phyloP scores from a whole-genome alignment of 1,140 invertebrate genomes.

The Linepithema humile region DNA sequence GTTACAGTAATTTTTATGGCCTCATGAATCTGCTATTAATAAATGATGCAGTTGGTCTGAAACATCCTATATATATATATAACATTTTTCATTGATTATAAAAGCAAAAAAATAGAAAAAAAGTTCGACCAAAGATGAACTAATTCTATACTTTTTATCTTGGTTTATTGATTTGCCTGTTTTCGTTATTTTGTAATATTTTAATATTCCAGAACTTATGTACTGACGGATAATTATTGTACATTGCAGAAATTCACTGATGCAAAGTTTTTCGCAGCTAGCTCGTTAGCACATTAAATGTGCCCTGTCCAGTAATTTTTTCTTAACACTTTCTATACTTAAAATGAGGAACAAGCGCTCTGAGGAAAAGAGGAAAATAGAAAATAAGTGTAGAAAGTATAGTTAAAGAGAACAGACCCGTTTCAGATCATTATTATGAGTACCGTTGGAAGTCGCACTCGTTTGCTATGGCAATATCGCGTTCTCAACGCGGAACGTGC shows the following conservation, averaged over 20 bases:
- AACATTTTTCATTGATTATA: too few relatives aligned
- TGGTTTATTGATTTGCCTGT: not conserved
- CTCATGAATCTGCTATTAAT: too few relatives aligned
- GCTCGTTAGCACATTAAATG: not conserved
- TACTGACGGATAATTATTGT: not conserved
- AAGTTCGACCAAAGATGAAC: conserved; percentile 24
- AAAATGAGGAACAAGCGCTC: not conserved
- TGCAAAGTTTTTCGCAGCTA: not conserved
- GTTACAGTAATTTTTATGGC: too few relatives aligned
- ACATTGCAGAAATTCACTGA: not conserved
- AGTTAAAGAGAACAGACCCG: not conserved
- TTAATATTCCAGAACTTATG: not conserved
- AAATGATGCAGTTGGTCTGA: too few relatives aligned
- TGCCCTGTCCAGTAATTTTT: not conserved
- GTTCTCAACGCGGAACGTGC: not conserved
- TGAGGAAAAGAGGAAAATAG: not conserved
- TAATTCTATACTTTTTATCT: conserved; percentile 1
- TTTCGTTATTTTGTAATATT: conserved; percentile 3
- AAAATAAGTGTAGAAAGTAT: conserved; percentile 26
- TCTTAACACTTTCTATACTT: not conserved
- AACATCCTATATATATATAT: too few relatives aligned
- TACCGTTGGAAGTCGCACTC: not conserved
- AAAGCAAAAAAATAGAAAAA: too few relatives aligned
- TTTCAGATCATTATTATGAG: not conserved
- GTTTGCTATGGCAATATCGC: not conserved